Percentiles rank a stretch among this genome's conserved stretches.
phyloP scores from a whole-genome alignment of 2,888 invertebrate genomes.

The Furcula furcula region DNA sequence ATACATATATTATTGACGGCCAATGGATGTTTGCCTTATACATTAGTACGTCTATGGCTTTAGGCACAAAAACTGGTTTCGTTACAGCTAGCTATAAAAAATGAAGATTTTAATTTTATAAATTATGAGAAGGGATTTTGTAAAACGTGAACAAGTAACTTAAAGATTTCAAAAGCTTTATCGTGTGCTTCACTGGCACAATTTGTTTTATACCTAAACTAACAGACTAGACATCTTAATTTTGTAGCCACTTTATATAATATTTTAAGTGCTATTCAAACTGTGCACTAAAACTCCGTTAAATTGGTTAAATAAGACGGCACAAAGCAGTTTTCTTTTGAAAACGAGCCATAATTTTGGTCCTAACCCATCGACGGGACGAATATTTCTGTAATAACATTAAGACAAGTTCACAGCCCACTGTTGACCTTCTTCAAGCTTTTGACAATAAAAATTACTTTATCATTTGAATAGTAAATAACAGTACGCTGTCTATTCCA shows the following conservation, averaged over 20 bases:
- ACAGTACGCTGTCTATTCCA: not conserved
- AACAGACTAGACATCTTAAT: slow-evolving; percentile 22
- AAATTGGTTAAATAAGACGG: slow-evolving; percentile 23
- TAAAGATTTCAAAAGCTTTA: slow-evolving; percentile 4
- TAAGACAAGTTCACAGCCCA: slow-evolving; percentile 6
- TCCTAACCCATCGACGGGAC: slow-evolving; percentile 10
- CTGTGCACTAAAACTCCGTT: slow-evolving; percentile 15
- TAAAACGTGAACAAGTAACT: slow-evolving; percentile 8
- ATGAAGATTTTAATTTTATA: too few species aligned
- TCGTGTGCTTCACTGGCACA: slow-evolving; percentile 6
- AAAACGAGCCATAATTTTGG: slow-evolving; percentile 13
- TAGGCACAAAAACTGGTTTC: too few species aligned
- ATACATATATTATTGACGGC: too few species aligned
- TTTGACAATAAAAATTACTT: slow-evolving; percentile 8
- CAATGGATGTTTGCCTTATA: too few species aligned
- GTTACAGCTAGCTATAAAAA: too few species aligned
- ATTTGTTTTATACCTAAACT: slow-evolving; percentile 19
- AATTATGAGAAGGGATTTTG: slow-evolving; percentile 12
- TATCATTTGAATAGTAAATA: slow-evolving; percentile 1
- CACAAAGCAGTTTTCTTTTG: slow-evolving; percentile 14
- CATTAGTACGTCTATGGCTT: too few species aligned
- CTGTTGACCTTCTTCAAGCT: slow-evolving; percentile 5
- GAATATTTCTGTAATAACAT: slow-evolving; percentile 11
- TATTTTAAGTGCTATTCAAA: slow-evolving; percentile 15
- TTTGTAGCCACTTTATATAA: slow-evolving; percentile 14